Evolutionary conservation across 92 coral and sea anemone species (phyloP), one percentile per base, ranked within the genome.

Genomic region (Scolanthus callimorphus): DNA sequence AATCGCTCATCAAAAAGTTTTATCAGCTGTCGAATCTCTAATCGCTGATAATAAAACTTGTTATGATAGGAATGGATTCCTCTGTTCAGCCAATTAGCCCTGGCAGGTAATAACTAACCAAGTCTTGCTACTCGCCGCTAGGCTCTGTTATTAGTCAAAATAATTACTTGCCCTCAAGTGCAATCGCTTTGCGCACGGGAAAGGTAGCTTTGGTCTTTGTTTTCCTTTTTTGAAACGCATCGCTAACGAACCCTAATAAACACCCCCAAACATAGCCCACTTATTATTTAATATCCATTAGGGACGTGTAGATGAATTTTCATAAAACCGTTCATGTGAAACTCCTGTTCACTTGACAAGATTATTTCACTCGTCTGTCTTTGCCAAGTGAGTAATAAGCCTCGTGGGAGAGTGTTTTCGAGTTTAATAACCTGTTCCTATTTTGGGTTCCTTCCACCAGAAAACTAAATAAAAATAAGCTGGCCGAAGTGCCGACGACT

Each of bases 401-500:
- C 2, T 8, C 75, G 75, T 46, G 75, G 75, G 75, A 45, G 75
- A 68, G 20, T 11, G 28, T 48, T 47, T 11, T 2, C 3, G 23
- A 56, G 4, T 17, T 29, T 13, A 49, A 21, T 17, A 28, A 24
- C 48, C 48, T 31, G 21, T 50, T 19, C n/a, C 41, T 34, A 6
- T 34, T 34, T 34, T 15, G 6, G 41, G 6, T 34, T 15, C 8
- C 8, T 15, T 34, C 15, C 6, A 34, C 10, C 66, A 85, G 92
- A 48, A 80, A 76, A 55, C 84, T 85, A 1, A 65, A 64, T 62
- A 66, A 80, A 26, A 85, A 85, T 51, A 75, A 60, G 39, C 73
- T 85, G 15, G 21, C 56, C 9, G 27, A 71, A 8, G 58, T 85
- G 51, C 92, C 92, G n/a, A 52, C 63, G 21, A 58, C 9, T 0